Conservation (phyloP, 2,797 vertebrate species). For the Numenius phaeopus region DNA sequence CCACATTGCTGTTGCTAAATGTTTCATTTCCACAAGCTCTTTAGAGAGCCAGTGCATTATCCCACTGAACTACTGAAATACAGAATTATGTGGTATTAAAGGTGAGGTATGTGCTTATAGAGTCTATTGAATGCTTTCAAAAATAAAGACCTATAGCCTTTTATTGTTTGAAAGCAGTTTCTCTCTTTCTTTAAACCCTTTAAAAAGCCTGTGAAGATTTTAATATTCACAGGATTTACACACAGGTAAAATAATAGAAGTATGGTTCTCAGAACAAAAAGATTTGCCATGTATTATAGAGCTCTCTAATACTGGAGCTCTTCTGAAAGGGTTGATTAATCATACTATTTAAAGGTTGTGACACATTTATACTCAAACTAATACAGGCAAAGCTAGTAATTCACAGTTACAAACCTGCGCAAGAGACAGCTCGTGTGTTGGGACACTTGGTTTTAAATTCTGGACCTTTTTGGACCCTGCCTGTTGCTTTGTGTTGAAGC, state of each 20-base stretch:
- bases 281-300: not conserved
- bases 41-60: not conserved
- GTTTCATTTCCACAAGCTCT: conserved; percentile 22
- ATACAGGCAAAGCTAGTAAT: conserved; percentile 15
- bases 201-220: not conserved
- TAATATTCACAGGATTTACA: conserved; percentile 11
- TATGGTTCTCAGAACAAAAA: conserved; percentile 19
- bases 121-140: not conserved
- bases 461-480: not conserved
- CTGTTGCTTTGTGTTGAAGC: not conserved
- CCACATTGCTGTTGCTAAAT: not conserved
- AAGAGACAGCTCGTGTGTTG: not conserved
- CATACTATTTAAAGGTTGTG: conserved; percentile 22
- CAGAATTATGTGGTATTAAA: not conserved
- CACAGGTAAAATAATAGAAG: conserved; percentile 19
- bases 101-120: not conserved
- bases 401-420: conserved; percentile 17
- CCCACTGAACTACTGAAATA: not conserved
- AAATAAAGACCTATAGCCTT: conserved; percentile 10
- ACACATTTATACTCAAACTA: conserved; percentile 47
- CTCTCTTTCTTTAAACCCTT: not conserved
- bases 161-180: not conserved
- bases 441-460: conserved; percentile 1
- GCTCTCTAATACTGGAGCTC: not conserved
- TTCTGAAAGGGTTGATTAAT: conserved; percentile 58